A percentile compares a stretch with the other conserved stretches of the same genome.
phyloP scores from a whole-genome alignment of 30 jellyfish, hydroid and myxozoan genomes.

The Mastigias papua region DNA sequence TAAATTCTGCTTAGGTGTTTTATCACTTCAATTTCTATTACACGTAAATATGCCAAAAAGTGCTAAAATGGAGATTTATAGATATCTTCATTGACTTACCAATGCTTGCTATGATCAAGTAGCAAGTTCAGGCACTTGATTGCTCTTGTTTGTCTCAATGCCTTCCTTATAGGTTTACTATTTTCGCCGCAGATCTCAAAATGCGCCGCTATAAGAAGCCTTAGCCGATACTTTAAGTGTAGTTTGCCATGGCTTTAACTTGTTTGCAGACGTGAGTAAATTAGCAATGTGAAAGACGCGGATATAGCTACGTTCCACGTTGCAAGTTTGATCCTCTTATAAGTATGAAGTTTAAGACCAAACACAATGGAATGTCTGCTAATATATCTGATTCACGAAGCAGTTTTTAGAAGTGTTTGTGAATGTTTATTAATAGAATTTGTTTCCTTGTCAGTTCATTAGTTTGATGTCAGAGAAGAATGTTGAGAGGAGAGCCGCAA shows the following conservation, averaged over 20 bases:
- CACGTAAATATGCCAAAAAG: too few relatives aligned
- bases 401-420: background rate
- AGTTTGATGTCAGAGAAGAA: background rate
- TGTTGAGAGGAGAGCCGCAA: background rate
- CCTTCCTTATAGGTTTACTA: background rate
- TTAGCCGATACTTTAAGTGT: background rate
- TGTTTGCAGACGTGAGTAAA: constrained; percentile 8
- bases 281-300: constrained; percentile 21
- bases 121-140: too few relatives aligned
- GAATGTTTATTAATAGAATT: background rate
- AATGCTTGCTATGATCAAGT: too few relatives aligned
- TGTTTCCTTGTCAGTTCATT: background rate
- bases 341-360: constrained; percentile 7
- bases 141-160: background rate
- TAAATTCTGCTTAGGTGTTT: too few relatives aligned
- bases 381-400: constrained; percentile 17
- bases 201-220: background rate
- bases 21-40: too few relatives aligned
- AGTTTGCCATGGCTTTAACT: background rate
- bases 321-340: constrained; percentile 14
- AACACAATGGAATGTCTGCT: constrained; percentile 12
- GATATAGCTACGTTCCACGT: constrained; percentile 13
- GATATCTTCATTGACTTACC: too few relatives aligned
- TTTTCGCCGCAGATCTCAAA: background rate
- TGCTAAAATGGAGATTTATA: too few relatives aligned